Evolutionary conservation across 2,888 invertebrate species (phyloP).

Genomic region (Nephrotoma guestfalica): DNA sequence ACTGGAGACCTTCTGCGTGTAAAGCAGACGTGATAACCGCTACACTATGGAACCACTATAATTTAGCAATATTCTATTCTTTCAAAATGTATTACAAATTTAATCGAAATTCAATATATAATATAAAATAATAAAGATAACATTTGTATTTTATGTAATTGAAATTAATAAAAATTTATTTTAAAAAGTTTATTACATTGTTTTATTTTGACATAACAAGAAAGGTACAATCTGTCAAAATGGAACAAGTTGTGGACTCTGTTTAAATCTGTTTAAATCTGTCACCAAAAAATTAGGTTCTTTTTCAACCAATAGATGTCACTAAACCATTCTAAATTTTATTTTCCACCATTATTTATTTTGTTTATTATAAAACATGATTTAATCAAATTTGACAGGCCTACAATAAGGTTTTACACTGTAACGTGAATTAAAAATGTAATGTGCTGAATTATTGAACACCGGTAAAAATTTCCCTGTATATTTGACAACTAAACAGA

Average conservation of each 20-base stretch:
- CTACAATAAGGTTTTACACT: not conserved
- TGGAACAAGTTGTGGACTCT: not conserved
- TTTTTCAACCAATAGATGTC: not conserved
- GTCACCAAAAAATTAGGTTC: not conserved
- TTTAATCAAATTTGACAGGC: not conserved
- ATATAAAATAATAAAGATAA: too few relatives aligned
- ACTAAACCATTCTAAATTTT: not conserved
- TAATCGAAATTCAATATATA: too few relatives aligned
- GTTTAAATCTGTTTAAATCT: not conserved
- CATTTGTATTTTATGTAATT: too few relatives aligned
- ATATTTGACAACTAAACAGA: not conserved
- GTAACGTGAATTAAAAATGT: too few relatives aligned
- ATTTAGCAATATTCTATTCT: too few relatives aligned
- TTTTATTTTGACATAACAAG: too few relatives aligned
- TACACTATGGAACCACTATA: conserved; percentile 1
- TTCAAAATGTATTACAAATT: too few relatives aligned
- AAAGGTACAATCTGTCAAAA: too few relatives aligned
- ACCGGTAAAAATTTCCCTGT: not conserved
- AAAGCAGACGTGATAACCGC: conserved; percentile 7
- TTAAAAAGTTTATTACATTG: too few relatives aligned
- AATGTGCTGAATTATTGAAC: too few relatives aligned
- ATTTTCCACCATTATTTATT: too few relatives aligned
- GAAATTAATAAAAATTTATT: too few relatives aligned
- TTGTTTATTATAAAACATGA: not conserved
- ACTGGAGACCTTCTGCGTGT: conserved; percentile 6